phyloP scores from a whole-genome alignment of 2,113 vertebrate genomes.

The Tyrannus savana region DNA sequence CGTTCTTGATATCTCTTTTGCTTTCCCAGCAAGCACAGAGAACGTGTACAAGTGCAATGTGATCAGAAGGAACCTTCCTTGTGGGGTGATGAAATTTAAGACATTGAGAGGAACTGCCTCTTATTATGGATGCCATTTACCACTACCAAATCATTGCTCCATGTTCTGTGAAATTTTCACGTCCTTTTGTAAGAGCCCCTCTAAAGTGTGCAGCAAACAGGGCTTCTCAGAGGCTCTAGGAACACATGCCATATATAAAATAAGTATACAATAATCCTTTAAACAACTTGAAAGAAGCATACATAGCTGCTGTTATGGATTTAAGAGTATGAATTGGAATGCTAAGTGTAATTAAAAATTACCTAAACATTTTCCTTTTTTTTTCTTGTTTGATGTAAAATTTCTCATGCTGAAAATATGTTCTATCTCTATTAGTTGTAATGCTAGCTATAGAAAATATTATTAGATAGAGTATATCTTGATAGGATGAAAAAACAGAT shows the following conservation, averaged over 20 bases:
- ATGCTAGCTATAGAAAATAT: conserved; percentile 31
- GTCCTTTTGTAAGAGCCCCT: background rate
- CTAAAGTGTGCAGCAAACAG: background rate
- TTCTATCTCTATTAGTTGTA: conserved; percentile 25
- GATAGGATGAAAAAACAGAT: conserved; percentile 1
- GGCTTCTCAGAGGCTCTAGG: background rate
- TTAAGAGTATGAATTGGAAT: background rate
- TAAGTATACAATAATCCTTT: background rate
- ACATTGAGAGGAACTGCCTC: background rate
- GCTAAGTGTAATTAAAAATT: background rate
- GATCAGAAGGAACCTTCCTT: background rate
- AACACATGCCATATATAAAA: background rate
- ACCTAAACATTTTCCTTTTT: background rate
- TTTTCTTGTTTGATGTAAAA: conserved; percentile 38
- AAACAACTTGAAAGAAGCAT: background rate
- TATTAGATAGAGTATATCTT: conserved; percentile 9
- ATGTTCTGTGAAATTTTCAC: background rate
- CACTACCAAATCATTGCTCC: background rate
- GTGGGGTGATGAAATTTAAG: background rate
- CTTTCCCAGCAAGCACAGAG: background rate
- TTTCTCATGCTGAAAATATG: conserved; percentile 12
- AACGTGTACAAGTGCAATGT: background rate
- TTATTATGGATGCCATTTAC: background rate
- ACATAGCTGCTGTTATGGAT: background rate
- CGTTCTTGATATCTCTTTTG: background rate